Percentiles rank a stretch among this genome's conserved stretches.
Evolutionary conservation across 2,113 vertebrate species (phyloP).

Genomic region (Phylloscopus trochiloides): DNA sequence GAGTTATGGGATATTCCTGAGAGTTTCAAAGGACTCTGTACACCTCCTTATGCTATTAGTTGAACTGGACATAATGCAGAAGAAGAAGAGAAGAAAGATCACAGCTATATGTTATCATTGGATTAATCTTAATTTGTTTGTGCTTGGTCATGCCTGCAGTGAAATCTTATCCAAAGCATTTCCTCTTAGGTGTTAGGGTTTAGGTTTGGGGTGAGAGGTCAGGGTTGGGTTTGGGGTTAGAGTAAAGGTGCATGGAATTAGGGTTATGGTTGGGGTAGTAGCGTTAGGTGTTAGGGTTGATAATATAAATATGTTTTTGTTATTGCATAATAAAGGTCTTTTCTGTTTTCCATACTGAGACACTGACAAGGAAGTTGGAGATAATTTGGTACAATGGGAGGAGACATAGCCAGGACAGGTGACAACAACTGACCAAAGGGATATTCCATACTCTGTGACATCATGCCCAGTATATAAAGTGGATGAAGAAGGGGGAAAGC

Average conservation of each 20-base stretch:
- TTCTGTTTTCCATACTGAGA: background rate
- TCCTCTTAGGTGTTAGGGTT: background rate
- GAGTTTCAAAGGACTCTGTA: background rate
- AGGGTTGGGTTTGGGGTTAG: background rate
- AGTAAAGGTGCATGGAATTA: background rate
- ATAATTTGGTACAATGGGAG: background rate
- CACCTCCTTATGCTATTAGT: background rate
- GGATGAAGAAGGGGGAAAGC: background rate
- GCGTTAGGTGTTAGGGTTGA: background rate
- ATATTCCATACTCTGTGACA: background rate
- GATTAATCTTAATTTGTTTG: background rate
- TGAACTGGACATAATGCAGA: background rate
- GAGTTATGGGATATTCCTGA: background rate
- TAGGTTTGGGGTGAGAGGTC: background rate
- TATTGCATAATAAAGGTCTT: background rate
- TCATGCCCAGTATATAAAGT: background rate
- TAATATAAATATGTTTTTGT: background rate
- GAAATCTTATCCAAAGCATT: background rate
- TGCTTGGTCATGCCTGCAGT: background rate
- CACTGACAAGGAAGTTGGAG: too few species aligned
- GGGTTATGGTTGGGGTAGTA: background rate
- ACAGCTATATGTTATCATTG: background rate
- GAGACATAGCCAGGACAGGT: background rate
- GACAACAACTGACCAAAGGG: background rate
- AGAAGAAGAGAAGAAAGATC: background rate